Conservation (phyloP, 2,888 invertebrate species). For the Automeris io region DNA sequence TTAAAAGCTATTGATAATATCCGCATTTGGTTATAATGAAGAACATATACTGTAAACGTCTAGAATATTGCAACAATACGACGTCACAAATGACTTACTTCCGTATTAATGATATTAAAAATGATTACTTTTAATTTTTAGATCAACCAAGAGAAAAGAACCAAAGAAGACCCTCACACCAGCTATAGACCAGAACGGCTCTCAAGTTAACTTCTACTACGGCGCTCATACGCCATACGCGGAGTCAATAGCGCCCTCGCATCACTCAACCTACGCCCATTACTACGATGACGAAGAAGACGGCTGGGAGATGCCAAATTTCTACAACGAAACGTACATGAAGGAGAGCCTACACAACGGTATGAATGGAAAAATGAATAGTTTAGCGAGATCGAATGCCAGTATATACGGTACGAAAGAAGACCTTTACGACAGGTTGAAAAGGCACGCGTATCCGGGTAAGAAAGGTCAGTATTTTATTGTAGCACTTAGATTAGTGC, state of each 20-base stretch:
- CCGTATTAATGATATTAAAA: no score
- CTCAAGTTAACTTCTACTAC: slow-evolving; percentile 97
- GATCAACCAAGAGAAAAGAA: slow-evolving; percentile 91
- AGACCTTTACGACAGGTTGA: slow-evolving; percentile 95
- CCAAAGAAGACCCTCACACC: slow-evolving; percentile 94
- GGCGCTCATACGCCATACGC: slow-evolving; percentile 96
- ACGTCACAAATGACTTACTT: no score
- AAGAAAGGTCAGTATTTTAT: slow-evolving; percentile 89
- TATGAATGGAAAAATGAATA: slow-evolving; percentile 92
- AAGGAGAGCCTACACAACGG: slow-evolving; percentile 94
- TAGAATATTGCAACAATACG: no score
- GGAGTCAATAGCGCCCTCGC: slow-evolving; percentile 95
- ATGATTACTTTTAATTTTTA: slow-evolving; percentile 31
- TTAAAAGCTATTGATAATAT: no score
- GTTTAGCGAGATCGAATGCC: slow-evolving; percentile 93
- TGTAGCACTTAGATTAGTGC: slow-evolving; percentile 60
- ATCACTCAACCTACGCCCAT: slow-evolving; percentile 96
- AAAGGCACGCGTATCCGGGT: slow-evolving; percentile 94
- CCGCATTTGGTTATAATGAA: no score
- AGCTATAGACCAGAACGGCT: slow-evolving; percentile 93
- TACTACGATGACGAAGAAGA: slow-evolving; percentile 97
- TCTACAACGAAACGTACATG: slow-evolving; percentile 97
- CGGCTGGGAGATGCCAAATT: slow-evolving; percentile 98
- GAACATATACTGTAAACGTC: no score
- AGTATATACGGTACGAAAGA: slow-evolving; percentile 97